Base-by-base conservation (phyloP, 1,140 invertebrate genomes). In the Lucilia cuprina region DNA sequence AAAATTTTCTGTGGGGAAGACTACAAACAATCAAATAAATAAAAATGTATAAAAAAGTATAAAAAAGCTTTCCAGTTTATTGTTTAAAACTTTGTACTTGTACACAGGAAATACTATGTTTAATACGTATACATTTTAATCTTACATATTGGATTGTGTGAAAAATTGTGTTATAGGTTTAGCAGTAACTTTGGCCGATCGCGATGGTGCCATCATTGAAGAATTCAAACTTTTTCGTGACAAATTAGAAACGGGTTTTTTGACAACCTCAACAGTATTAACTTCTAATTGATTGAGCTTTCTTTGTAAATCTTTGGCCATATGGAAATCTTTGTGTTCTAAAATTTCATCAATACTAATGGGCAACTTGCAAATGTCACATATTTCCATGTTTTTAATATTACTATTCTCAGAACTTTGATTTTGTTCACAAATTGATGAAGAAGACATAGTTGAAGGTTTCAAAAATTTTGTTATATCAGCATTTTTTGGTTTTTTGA, bases 241-340 rank as follows among this genome's bases (percentile, higher is more conserved):
- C 4, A 30, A 35, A 21, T 30, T 25, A 10, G 87, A 82, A 0
- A 83, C 86, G 10, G 55, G 60, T 55, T 87, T 89, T 30, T 88
- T 89, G 13, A 35, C 74, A 17, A 83, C 80, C 10, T 50, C 30
- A 12, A 88, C 85, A 8, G 84, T 86, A 30, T 86, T 86, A 35
- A 88, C 84, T 41, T 90, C 86, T 30, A 89, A 84, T 41, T 88
- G 86, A 70, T 90, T 90, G 0, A 90, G 82, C 80, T 90, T 84
- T 0, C 88, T 87, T 74, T 91, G 95, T 49, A 96, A 87, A 86
- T 93, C 93, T 87, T 94, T 94, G 5, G 95, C 95, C 84, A 94
- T 90, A 88, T 96, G 95, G 90, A 94, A 96, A 91, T 96, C 95
- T 83, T 92, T 89, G 89, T 96, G 95, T 86, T 94, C 94, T 14